phyloP scores from a whole-genome alignment of 2,888 invertebrate species.

The Melinaea marsaeus region DNA sequence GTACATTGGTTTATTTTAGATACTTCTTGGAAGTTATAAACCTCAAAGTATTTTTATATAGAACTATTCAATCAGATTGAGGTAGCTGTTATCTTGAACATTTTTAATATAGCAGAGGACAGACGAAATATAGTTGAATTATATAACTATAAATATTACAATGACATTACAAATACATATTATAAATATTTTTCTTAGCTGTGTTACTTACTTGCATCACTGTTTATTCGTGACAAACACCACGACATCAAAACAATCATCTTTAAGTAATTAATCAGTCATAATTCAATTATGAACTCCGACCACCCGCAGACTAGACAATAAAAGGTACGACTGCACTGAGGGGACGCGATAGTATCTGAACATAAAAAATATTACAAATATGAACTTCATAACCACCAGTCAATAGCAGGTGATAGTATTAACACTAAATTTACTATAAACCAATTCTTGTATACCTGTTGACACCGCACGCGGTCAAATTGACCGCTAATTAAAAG shows the following conservation, averaged over 20 bases:
- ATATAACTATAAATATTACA: neutral
- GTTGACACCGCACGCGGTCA: neutral
- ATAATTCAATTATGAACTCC: conserved; percentile 2
- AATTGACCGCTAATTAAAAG: neutral
- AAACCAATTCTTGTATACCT: neutral
- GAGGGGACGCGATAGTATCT: neutral
- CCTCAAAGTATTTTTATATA: no score
- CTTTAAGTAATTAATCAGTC: conserved; percentile 1
- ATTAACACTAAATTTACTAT: neutral
- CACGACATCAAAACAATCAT: neutral
- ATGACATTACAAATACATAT: neutral
- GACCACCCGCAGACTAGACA: neutral
- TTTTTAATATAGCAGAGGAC: no score
- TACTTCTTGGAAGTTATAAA: no score
- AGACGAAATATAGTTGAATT: no score
- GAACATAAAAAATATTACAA: neutral
- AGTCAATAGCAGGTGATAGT: no score
- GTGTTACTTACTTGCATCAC: neutral
- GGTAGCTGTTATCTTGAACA: no score
- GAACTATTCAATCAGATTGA: no score
- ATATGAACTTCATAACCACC: neutral
- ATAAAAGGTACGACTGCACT: neutral
- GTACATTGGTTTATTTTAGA: no score
- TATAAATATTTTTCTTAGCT: neutral
- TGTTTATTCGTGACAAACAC: neutral